Evolutionary conservation across 35 echinoderm and acorn worm genomes (phyloP), one percentile per base, ranked within the genome.

Genomic region (Apostichopus japonicus): DNA sequence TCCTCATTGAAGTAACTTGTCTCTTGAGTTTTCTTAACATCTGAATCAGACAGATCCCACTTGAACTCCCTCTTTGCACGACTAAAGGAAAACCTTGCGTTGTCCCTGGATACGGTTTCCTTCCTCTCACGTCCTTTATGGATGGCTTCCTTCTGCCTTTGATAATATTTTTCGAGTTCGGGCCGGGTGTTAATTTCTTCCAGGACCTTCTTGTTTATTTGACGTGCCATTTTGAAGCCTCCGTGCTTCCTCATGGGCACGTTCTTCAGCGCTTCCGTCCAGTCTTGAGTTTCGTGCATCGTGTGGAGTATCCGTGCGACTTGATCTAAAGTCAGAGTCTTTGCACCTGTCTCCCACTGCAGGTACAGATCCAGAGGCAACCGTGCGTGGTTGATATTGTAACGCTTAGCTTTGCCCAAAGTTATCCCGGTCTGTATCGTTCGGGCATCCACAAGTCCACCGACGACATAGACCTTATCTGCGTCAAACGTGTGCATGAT

Each of bases 291-390:
- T 55, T 90, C 84, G 56, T 98, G 93, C 33, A 98, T 53, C 16
- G 88, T 65, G 54, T 94, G 87, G 10, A 98, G 56, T 52, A 96
- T 96, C 56, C 94, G 90, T 0, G 95, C 86, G 63, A 89, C 86
- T 72, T 94, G 93, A 86, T 99, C 95, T 14, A 99, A 78, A 44
- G 97, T 96, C 24, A 96, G 83, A 73, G 94, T 94, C 88, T 99
- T 99, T 0, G 78, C 88, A 15, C 96, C 92, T 55, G 77, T 54
- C 67, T 87, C 77, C 96, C 96, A 98, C 77, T 98, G 88, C 0
- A 98, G 80, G 77, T 94, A 95, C 10, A 62, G 67, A 86, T 98
- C 96, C 56, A 98, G 56, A 13, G 97, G 97, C 27, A 99, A 80
- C 2, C 97, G 80, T 24, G 92, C 95, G 79, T 96, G 95, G 16